These are phyloP conservation scores for Bactericera cockerelli DNA, from an alignment of 1,140 invertebrate species.

Conservation along the genomic window DNA sequence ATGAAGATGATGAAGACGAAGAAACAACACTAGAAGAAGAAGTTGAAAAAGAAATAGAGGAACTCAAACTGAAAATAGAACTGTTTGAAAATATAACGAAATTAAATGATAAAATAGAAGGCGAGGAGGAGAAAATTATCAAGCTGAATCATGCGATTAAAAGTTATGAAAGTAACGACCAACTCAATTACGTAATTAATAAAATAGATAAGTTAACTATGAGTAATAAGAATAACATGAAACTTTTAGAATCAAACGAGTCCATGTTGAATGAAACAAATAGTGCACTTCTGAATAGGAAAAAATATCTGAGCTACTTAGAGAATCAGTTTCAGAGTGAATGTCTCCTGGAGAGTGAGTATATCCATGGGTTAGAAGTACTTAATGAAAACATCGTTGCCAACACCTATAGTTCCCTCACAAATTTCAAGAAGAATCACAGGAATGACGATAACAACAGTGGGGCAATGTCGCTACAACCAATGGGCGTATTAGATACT, in stretches of 20 bases:
- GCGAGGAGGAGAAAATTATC: slow-evolving; percentile 42
- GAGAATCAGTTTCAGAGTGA: background rate
- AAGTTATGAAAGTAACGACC: background rate
- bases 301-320: background rate
- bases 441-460: no score
- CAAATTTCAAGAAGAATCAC: no score
- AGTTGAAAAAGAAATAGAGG: slow-evolving; percentile 3
- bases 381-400: background rate
- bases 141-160: background rate
- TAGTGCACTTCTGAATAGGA: background rate
- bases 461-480: no score
- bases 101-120: slow-evolving; percentile 49
- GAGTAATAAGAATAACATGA: background rate
- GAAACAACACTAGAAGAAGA: slow-evolving; percentile 15
- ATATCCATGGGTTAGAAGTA: background rate
- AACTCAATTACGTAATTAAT: background rate
- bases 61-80: slow-evolving; percentile 33
- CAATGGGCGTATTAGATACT: no score
- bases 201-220: background rate
- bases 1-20: slow-evolving; percentile 15
- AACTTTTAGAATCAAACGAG: background rate
- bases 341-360: slow-evolving; percentile 3
- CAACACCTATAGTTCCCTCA: no score
- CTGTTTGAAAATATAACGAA: slow-evolving; percentile 51
- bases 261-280: background rate